Base-by-base conservation (phyloP, 2,113 vertebrate genomes). In the Podocnemis expansa region DNA sequence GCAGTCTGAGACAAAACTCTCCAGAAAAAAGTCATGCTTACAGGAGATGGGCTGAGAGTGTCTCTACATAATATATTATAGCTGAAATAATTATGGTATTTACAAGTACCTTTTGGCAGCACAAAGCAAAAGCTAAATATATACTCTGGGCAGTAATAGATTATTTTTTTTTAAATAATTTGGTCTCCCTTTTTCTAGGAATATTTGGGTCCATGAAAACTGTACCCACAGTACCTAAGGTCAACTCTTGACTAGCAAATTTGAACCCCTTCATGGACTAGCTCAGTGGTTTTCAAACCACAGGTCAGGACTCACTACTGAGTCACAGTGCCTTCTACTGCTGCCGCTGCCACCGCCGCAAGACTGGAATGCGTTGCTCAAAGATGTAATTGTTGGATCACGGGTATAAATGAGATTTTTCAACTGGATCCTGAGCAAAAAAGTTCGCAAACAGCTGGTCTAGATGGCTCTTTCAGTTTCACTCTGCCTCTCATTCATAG, bases 401-500 rank as follows among this genome's bases (percentile, higher is more conserved):
- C n/a, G n/a, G n/a, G n/a, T n/a, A n/a, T n/a, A n/a, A n/a, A n/a
- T n/a, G n/a, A n/a, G n/a, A n/a, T n/a, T n/a, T n/a, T n/a, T n/a
- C n/a, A n/a, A n/a, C n/a, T n/a, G n/a, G n/a, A n/a, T n/a, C n/a
- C n/a, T n/a, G n/a, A n/a, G n/a, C n/a, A n/a, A n/a, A n/a, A n/a
- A n/a, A n/a, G n/a, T n/a, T n/a, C n/a, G n/a, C n/a, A n/a, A n/a
- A n/a, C n/a, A n/a, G n/a, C n/a, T n/a, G n/a, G 83, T 84, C 80
- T 80, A 93, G 81, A 16, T 34, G 70, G 80, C n/a, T 31, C 14
- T 82, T 92, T 84, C 75, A 13, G 8, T 91, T 88, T 84, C 80
- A 82, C 91, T 83, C 24, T 80, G 5, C 85, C 47, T 87, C 51
- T 88, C 27, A 82, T 90, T 73, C 90, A 84, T 24, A 45, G 0